A percentile compares a stretch with the other conserved stretches of the same genome.
phyloP scores from a whole-genome alignment of 2,797 vertebrate species.

The Arnoldichthys spilopterus region DNA sequence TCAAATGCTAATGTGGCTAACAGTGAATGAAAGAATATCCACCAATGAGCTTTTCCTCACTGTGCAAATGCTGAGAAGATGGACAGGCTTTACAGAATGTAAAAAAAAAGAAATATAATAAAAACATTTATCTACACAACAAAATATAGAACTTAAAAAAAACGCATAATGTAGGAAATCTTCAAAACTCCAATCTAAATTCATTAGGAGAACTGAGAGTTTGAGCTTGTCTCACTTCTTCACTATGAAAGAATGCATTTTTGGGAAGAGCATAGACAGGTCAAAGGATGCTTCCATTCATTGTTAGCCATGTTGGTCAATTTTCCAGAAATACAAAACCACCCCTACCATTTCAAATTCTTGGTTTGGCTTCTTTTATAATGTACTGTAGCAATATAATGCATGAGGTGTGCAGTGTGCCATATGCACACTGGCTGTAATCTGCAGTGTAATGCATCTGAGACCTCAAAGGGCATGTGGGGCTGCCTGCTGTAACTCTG shows the following conservation, averaged over 20 bases:
- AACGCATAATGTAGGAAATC: no score
- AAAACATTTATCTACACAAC: no score
- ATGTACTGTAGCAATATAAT: not conserved
- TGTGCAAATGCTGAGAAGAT: not conserved
- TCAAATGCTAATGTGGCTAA: not conserved
- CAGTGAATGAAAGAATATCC: not conserved
- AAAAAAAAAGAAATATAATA: no score
- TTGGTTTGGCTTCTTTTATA: not conserved
- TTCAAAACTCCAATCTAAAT: not conserved
- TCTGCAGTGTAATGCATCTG: not conserved
- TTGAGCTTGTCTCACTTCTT: not conserved
- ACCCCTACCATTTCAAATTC: no score
- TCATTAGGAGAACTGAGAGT: not conserved
- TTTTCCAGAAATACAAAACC: not conserved
- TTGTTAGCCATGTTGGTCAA: not conserved
- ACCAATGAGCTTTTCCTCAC: not conserved
- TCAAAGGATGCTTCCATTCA: not conserved
- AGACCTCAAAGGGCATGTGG: slow-evolving; percentile 12
- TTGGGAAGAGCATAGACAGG: not conserved
- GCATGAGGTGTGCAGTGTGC: not conserved
- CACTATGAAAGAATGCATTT: not conserved
- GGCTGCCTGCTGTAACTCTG: slow-evolving; percentile 40
- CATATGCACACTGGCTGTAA: not conserved
- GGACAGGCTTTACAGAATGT: no score
- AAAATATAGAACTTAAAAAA: no score